Conservation (phyloP, 2,888 invertebrate species). For the Acleris literana region DNA sequence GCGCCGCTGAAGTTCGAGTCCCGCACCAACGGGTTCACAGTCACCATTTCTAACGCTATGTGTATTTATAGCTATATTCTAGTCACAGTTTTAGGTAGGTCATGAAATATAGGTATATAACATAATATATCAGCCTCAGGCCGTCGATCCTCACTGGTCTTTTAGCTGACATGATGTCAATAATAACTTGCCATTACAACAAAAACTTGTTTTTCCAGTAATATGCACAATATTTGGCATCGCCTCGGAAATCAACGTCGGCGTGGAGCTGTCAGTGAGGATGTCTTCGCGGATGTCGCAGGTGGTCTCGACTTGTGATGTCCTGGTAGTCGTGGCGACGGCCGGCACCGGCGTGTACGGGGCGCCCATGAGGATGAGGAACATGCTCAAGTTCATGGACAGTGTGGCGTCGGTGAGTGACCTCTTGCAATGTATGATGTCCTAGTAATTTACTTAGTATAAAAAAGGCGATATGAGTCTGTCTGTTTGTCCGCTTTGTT, state of each 20-base stretch:
- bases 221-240: conserved; percentile 75
- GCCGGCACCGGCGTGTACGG: conserved; percentile 80
- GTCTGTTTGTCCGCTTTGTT: too few relatives aligned
- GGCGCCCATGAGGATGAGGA: conserved; percentile 78
- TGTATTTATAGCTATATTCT: conserved; percentile 73
- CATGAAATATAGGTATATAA: background rate
- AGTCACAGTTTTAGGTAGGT: conserved; percentile 69
- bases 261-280: conserved; percentile 79
- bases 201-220: conserved; percentile 53
- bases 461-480: too few relatives aligned
- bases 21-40: conserved; percentile 60
- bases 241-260: conserved; percentile 80
- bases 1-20: conserved; percentile 74
- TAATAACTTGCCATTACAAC: too few relatives aligned
- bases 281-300: conserved; percentile 82
- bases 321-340: conserved; percentile 78
- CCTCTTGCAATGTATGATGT: background rate
- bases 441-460: too few relatives aligned
- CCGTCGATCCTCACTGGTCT: too few relatives aligned
- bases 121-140: too few relatives aligned
- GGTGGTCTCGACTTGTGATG: conserved; percentile 82
- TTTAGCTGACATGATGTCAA: too few relatives aligned
- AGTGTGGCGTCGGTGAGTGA: conserved; percentile 71
- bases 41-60: conserved; percentile 69
- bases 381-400: conserved; percentile 77